A percentile compares a stretch with the other conserved stretches of the same genome.
Conservation (phyloP, 2,888 invertebrate genomes). For the Folsomia manolachei region DNA sequence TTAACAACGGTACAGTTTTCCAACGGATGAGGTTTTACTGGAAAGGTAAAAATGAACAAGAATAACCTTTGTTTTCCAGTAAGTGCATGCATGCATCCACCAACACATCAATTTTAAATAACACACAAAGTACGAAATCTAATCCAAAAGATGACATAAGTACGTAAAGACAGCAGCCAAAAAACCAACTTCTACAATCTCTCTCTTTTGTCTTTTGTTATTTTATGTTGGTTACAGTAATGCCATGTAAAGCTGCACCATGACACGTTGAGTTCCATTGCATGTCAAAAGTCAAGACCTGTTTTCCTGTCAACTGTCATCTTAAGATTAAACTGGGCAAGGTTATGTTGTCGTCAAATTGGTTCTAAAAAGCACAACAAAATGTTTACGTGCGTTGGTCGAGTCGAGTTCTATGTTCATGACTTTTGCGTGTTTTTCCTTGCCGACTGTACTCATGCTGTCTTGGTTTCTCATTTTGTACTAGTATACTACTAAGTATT, state of each 20-base stretch:
- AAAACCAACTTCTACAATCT: too few species aligned
- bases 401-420: background rate
- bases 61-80: background rate
- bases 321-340: background rate
- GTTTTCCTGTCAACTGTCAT: background rate
- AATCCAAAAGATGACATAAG: background rate
- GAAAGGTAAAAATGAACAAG: too few species aligned
- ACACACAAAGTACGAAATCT: too few species aligned
- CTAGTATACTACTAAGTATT: too few species aligned
- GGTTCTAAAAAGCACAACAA: background rate
- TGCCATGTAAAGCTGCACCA: too few species aligned
- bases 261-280: too few species aligned
- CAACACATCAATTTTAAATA: background rate
- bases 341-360: background rate
- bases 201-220: too few species aligned
- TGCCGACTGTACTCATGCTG: background rate
- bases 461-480: too few species aligned
- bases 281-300: background rate
- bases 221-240: background rate
- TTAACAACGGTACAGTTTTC: constrained; percentile 86
- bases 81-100: background rate
- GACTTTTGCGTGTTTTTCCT: background rate
- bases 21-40: constrained; percentile 84
- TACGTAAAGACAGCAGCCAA: background rate
- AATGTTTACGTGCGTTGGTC: background rate